Conservation (phyloP, 2,797 vertebrate species). For the Leucoraja ocellata region DNA sequence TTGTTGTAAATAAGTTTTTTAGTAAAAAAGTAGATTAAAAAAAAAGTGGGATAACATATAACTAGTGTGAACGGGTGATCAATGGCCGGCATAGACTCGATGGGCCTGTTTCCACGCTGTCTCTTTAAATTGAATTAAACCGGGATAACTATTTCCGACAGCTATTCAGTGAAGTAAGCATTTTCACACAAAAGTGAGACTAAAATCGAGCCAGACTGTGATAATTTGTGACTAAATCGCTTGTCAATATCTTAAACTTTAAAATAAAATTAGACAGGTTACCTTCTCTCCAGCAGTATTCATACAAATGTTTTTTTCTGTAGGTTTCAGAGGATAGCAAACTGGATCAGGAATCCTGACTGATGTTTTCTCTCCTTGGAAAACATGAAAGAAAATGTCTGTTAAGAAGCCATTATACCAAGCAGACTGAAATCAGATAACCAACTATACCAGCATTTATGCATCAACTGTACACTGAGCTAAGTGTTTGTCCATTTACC, state of each 20-base stretch:
- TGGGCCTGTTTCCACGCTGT: no score
- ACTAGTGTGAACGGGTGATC: no score
- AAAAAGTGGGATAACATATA: no score
- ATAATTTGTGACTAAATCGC: not conserved
- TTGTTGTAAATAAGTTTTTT: no score
- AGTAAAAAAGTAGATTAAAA: no score
- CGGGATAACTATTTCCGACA: not conserved
- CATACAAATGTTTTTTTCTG: not conserved
- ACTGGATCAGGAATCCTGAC: not conserved
- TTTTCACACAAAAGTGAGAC: not conserved
- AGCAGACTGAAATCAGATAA: not conserved
- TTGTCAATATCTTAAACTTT: not conserved
- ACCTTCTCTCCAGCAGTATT: not conserved
- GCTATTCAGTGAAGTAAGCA: not conserved
- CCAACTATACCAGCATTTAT: not conserved
- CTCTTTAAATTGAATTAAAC: not conserved
- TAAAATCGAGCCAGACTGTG: not conserved
- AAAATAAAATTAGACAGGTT: not conserved
- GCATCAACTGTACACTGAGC: not conserved
- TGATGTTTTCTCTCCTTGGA: not conserved
- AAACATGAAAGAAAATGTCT: not conserved
- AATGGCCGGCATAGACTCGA: no score
- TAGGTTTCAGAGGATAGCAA: not conserved
- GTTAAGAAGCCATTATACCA: not conserved
- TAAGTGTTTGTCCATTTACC: not conserved